A percentile compares a stretch with the other conserved stretches of the same genome.
Evolutionary conservation across 35 echinoderm and acorn worm species (phyloP).

Genomic region (Hemicentrotus pulcherrimus): DNA sequence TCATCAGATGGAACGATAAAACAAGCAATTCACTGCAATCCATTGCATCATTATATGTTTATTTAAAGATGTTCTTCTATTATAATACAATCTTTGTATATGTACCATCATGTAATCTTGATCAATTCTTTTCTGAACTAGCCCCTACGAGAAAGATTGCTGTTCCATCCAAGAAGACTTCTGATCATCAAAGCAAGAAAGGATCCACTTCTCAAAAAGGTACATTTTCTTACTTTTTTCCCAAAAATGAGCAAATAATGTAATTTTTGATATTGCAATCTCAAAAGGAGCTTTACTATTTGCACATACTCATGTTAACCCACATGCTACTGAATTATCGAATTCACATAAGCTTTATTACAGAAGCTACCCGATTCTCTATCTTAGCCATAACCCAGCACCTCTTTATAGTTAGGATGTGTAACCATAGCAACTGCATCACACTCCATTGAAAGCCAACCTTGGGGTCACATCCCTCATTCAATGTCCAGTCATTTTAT

Average conservation of each 20-base stretch:
- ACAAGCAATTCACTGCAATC: too few species aligned
- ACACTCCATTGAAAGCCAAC: not conserved
- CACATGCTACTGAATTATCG: too few species aligned
- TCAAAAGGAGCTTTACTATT: too few species aligned
- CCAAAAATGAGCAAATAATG: too few species aligned
- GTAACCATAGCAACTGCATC: not conserved
- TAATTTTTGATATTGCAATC: too few species aligned
- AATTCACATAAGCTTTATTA: too few species aligned
- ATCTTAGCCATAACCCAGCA: not conserved
- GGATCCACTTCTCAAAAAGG: not conserved
- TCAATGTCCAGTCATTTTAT: not conserved
- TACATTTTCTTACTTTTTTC: not conserved
- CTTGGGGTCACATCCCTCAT: not conserved
- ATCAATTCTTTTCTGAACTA: not conserved
- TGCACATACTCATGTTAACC: too few species aligned
- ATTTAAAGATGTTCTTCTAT: too few species aligned
- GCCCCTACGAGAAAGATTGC: constrained; percentile 27
- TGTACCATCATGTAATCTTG: too few species aligned
- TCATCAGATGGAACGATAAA: too few species aligned
- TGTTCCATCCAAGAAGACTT: not conserved
- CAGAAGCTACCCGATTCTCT: not conserved
- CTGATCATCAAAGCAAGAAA: not conserved
- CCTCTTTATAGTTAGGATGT: not conserved
- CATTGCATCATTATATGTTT: too few species aligned
- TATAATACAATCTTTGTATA: too few species aligned